These are phyloP conservation scores for Pedionomus torquatus DNA, from an alignment of 2,113 vertebrate genomes.

Conservation along the genomic window DNA sequence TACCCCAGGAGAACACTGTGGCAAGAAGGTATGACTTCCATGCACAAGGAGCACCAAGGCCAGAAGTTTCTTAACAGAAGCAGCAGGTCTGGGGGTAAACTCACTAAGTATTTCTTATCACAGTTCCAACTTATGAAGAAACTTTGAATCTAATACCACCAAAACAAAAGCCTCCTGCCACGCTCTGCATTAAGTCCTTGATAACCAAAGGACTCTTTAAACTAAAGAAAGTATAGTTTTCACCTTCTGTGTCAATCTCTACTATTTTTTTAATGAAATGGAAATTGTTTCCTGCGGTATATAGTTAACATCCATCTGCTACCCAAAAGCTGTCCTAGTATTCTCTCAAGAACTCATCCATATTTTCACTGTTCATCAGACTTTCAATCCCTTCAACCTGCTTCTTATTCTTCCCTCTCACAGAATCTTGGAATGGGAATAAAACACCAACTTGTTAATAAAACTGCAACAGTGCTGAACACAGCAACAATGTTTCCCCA, in stretches of 20 bases:
- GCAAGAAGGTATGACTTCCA: neutral
- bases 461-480: neutral
- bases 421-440: neutral
- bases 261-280: neutral
- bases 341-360: neutral
- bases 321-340: neutral
- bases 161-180: neutral
- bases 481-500: neutral
- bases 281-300: neutral
- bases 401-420: neutral
- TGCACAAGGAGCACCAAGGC: neutral
- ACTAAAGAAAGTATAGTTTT: neutral
- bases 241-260: neutral
- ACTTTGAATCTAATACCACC: neutral
- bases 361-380: neutral
- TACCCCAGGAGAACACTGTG: neutral
- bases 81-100: neutral
- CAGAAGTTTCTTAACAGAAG: neutral
- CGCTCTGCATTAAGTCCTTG: neutral
- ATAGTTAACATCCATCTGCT: neutral
- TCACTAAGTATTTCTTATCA: neutral
- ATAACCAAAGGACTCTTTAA: neutral
- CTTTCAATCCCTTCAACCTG: neutral
- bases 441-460: neutral
- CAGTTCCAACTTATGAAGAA: neutral